Base-by-base conservation (phyloP, 2,113 vertebrate species). In the Calidris pugnax region DNA sequence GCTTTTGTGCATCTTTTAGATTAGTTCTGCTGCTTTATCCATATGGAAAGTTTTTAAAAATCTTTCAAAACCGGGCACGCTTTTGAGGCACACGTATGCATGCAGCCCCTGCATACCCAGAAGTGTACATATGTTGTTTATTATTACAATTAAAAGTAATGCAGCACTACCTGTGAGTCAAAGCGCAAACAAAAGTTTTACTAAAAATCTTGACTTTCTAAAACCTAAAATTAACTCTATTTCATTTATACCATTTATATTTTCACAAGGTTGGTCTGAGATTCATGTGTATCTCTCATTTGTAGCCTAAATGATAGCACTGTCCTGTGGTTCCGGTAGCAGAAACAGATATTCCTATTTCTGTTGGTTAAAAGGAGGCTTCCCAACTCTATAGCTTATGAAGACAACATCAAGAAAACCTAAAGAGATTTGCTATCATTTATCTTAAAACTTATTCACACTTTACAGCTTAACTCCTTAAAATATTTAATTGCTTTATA, bases 1-100 rank as follows among this genome's bases (percentile, higher is more conserved):
- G 76, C 30, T 78, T 92, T 69, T 32, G 21, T 45, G 41, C n/a
- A 43, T 10, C 23, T 76, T 79, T 63, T 27, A 43, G 50, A 69
- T 85, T 50, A 79, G 75, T 72, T 92, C 45, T 67, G 47, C 50
- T 77, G 72, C 55, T 63, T 77, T 72, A 39, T 72, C 30, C 20
- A 47, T 16, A 50, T 7, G 14, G 73, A 45, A 94, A 82, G 51
- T 51, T 56, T 45, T 92, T 9, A 51, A 68, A 74, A 55, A 55
- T 4, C 12, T n/a, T 60, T 15, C 13, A 41, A 79, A 82, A 47
- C 10, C 0, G 0, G 35, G 57, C 33, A 59, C 12, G 3, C 9
- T 75, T 90, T 37, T 27, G 51, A 81, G 62, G 57, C 35, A 37
- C 1, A 0, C 0, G 0, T 48, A 2, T 19, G 19, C 27, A 23